These are phyloP conservation scores for Allacma fusca DNA, from an alignment of 2,888 invertebrate genomes.

Conservation along the genomic window DNA sequence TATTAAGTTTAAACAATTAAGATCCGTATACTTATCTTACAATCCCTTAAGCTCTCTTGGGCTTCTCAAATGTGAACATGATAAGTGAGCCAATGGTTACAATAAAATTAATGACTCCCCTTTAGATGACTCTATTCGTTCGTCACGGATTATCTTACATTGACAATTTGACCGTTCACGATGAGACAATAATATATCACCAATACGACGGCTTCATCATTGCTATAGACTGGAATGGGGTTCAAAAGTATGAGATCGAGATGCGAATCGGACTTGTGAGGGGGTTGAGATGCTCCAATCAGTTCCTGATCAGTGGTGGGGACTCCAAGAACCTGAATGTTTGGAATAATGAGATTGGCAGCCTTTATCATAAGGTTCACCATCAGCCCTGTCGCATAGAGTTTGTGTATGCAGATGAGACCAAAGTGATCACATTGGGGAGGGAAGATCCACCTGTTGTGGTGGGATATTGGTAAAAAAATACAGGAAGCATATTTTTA, in stretches of 20 bases:
- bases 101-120: not conserved
- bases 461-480: slow-evolving; percentile 46
- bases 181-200: slow-evolving; percentile 42
- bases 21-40: too few relatives aligned
- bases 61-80: too few relatives aligned
- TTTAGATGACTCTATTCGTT: slow-evolving; percentile 41
- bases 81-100: too few relatives aligned
- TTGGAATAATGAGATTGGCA: slow-evolving; percentile 46
- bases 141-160: slow-evolving; percentile 27
- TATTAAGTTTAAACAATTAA: too few relatives aligned
- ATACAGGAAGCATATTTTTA: too few relatives aligned
- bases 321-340: slow-evolving; percentile 43
- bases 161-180: slow-evolving; percentile 45
- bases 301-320: slow-evolving; percentile 45
- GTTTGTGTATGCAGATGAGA: slow-evolving; percentile 44
- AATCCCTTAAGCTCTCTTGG: too few relatives aligned
- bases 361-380: slow-evolving; percentile 38
- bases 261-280: slow-evolving; percentile 42
- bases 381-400: slow-evolving; percentile 46
- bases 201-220: slow-evolving; percentile 44
- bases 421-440: slow-evolving; percentile 48
- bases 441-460: slow-evolving; percentile 46
- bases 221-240: slow-evolving; percentile 43
- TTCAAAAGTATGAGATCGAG: slow-evolving; percentile 39
- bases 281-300: slow-evolving; percentile 33